A percentile compares a stretch with the other conserved stretches of the same genome.
phyloP scores from a whole-genome alignment of 1,140 invertebrate species.

The Drosophila ambigua region DNA sequence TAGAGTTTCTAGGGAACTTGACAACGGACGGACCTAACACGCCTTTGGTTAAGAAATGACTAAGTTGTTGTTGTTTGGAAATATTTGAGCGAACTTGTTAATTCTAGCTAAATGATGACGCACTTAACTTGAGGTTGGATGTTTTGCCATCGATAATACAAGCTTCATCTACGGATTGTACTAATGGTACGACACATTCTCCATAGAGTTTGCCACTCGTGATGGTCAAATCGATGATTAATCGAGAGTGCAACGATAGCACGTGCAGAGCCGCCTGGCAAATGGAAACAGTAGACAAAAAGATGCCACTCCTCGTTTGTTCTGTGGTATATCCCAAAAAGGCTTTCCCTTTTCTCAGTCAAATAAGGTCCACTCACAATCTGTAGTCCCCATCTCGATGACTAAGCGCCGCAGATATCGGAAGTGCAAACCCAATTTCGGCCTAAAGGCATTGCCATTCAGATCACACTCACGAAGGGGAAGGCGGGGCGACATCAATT shows the following conservation, averaged over 20 bases:
- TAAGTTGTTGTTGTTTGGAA: slow-evolving; percentile 7
- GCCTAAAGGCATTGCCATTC: slow-evolving; percentile 38
- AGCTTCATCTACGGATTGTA: neutral
- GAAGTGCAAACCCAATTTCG: slow-evolving; percentile 37
- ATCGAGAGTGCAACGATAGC: too few relatives aligned
- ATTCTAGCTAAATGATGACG: slow-evolving; percentile 41
- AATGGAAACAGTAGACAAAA: too few relatives aligned
- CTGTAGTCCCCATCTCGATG: slow-evolving; percentile 1
- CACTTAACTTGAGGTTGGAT: slow-evolving; percentile 18
- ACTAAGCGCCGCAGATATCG: slow-evolving; percentile 39
- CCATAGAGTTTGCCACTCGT: too few relatives aligned
- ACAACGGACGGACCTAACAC: neutral
- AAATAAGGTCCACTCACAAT: slow-evolving; percentile 12
- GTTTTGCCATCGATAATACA: neutral
- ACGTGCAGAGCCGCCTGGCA: too few relatives aligned
- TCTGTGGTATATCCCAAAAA: slow-evolving; percentile 9
- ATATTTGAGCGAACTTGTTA: slow-evolving; percentile 35
- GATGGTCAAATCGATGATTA: too few relatives aligned
- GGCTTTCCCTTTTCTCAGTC: slow-evolving; percentile 2
- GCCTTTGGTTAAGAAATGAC: slow-evolving; percentile 1
- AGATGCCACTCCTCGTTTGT: too few relatives aligned
- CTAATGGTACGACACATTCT: too few relatives aligned
- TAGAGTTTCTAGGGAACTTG: slow-evolving; percentile 12
- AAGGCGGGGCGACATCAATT: slow-evolving; percentile 15
- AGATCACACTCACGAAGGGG: slow-evolving; percentile 32